phyloP scores from a whole-genome alignment of 2,888 invertebrate species.

The Nomada ferruginata region DNA sequence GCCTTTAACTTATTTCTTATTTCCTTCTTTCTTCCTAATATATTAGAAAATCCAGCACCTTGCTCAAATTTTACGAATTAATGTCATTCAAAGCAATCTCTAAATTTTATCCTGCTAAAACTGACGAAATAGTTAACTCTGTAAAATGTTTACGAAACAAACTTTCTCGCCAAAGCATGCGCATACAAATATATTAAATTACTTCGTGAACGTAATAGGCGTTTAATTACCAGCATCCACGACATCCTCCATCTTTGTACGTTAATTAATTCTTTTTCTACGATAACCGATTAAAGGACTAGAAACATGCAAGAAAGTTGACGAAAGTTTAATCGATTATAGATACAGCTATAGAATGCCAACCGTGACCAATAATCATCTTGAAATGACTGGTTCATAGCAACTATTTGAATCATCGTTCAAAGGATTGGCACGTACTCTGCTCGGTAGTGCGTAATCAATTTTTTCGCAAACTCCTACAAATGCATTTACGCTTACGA shows the following conservation, averaged over 20 bases:
- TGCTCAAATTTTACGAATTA: too few species aligned
- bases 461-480: constrained; percentile 26
- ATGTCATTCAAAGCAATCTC: background rate
- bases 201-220: background rate
- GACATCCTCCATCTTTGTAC: background rate
- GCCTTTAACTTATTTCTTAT: too few species aligned
- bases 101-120: background rate
- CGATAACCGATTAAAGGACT: background rate
- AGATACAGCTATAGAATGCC: constrained; percentile 25
- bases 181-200: background rate
- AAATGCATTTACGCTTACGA: constrained; percentile 14
- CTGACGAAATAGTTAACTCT: background rate
- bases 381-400: constrained; percentile 34
- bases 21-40: background rate
- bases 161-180: background rate
- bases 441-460: constrained; percentile 18
- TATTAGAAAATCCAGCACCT: background rate
- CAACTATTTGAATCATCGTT: constrained; percentile 13
- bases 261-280: background rate
- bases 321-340: constrained; percentile 22
- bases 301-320: background rate
- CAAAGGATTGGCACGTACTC: constrained; percentile 15
- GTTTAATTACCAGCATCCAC: background rate
- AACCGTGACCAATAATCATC: constrained; percentile 32
- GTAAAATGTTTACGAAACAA: background rate